These are phyloP conservation scores for Andrena dorsata DNA, from an alignment of 2,888 invertebrate genomes.

Conservation along the genomic window DNA sequence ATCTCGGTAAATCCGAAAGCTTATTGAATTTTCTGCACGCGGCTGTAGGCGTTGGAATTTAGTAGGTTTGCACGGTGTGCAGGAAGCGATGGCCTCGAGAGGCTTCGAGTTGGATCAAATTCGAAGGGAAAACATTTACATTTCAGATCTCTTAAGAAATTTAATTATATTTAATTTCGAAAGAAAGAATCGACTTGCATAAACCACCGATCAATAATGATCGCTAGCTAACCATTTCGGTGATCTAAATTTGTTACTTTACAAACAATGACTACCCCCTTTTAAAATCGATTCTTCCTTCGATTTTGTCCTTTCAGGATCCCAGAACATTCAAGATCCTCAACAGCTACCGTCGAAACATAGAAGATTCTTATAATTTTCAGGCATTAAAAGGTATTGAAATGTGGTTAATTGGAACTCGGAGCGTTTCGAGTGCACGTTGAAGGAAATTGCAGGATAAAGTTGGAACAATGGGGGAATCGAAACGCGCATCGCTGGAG, in stretches of 20 bases:
- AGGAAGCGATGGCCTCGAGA: constrained; percentile 16
- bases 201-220: too few relatives aligned
- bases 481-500: constrained; percentile 24
- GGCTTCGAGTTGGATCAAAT: constrained; percentile 20
- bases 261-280: background rate
- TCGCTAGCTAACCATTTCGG: too few relatives aligned
- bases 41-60: constrained; percentile 17
- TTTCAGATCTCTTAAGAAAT: background rate
- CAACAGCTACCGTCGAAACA: background rate
- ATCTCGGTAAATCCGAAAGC: constrained; percentile 14
- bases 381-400: background rate
- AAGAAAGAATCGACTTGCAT: too few relatives aligned
- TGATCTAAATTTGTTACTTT: too few relatives aligned
- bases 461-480: too few relatives aligned
- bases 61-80: background rate
- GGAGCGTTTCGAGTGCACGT: constrained; percentile 4
- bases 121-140: background rate
- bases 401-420: background rate
- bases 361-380: background rate
- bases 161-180: background rate
- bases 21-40: constrained; percentile 8
- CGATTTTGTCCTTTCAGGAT: background rate
- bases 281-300: background rate
- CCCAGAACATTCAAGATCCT: background rate
- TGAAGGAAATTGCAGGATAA: background rate